Base-by-base conservation (phyloP, 2,888 invertebrate species). In the Frankliniella fusca region DNA sequence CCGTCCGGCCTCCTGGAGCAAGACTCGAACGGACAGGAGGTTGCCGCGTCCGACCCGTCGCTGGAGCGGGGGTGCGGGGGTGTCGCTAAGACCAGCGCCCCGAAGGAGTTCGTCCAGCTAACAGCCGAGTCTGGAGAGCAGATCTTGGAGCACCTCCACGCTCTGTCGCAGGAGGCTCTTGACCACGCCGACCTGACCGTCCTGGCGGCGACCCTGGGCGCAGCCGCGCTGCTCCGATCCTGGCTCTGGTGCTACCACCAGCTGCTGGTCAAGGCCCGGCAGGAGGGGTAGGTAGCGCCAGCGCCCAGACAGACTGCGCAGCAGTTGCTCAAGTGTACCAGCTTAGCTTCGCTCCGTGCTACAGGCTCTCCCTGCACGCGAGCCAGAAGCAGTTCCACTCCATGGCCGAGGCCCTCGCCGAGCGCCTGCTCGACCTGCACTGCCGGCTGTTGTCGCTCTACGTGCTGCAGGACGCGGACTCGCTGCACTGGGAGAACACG, bases 321-420 rank as follows among this genome's bases (percentile, higher is more conserved):
- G 65, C n/a, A n/a, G 65, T 23, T 9, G n/a, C 1, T 3, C 12
- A n/a, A 70, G 15, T 61, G 23, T 23, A 8, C 23, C 23, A 27
- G 61, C 80, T 70, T 23, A 27, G 61, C 3, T 38, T 38, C 38
- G 3, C 38, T 2, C 38, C 38, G 3, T 38, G 38, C 38, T 3
- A 38, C 84, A 86, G 86, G 28, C 83, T 85, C 49, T 84, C 85
- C 3, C 85, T 91, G 48, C 89, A 89, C 82, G 87, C 86, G 83
- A 92, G 92, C 82, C 93, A 93, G 86, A 95, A 94, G 87, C 92
- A 93, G 84, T 95, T 93, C 86, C 91, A 93, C 5, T 94, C 94
- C 85, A 94, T 96, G 93, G 92, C 94, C 0, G 95, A 96, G 87
- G 95, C 95, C 0, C 90, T 96, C 18, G 95, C 94, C 0, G 96